Base-by-base conservation (phyloP, 2,888 invertebrate genomes). In the Perizoma affinitatum region DNA sequence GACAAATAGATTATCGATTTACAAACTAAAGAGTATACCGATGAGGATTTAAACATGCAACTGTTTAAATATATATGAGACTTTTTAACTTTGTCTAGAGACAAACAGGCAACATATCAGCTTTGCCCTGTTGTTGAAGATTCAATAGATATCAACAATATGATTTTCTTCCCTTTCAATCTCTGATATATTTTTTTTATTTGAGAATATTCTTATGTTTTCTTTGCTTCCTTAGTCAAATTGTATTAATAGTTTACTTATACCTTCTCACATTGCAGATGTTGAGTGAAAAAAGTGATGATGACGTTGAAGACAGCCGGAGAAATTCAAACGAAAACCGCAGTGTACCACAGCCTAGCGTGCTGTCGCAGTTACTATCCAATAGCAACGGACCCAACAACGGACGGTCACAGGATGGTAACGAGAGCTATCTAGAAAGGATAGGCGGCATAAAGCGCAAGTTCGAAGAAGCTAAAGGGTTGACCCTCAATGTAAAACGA, bases 271-370 rank as follows among this genome's bases (percentile, higher is more conserved):
- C 10, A 52, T 49, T 49, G 42, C 64, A 97, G 96, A 94, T 97
- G 83, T 90, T 97, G 66, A 97, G 96, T 80, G 96, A 96, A 69
- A 96, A 96, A 86, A 95, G 95, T 62, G 96, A 96, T 73, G 96
- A 96, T 71, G 96, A 96, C 71, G 95, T 95, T 66, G 93, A 94
- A 61, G 96, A 95, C 66, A 88, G 88, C 68, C 91, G 93, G 71
- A 93, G 86, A 74, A 87, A 83, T 69, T 75, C 81, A 10, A 75
- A 73, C 11, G 86, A 85, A 5, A 74, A 74, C 22, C 79, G 85
- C 36, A 73, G 75, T 36, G 69, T 78, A 7, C 71, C 93, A 69
- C 83, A 93, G 82, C 88, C 90, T 51, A 93, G 94, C 72, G 94
- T 94, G 36, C 86, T 94, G 63, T 93, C 94, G 0, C 94, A 94